Evolutionary conservation across 1,140 invertebrate species (phyloP), one percentile per base, ranked within the genome.

Genomic region (Pseudobourletiella spinata): DNA sequence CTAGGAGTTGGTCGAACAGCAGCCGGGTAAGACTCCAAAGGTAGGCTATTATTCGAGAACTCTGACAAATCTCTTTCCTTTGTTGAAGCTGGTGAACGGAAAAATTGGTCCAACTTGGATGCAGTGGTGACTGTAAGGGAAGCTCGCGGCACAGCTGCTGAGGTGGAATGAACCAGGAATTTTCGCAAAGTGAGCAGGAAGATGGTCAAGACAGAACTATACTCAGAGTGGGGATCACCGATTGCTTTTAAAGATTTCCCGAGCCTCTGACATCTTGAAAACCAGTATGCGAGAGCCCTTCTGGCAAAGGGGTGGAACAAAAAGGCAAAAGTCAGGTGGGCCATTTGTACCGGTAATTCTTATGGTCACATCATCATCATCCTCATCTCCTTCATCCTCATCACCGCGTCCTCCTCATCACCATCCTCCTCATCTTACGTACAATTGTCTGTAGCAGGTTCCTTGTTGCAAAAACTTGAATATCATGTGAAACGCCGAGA

Each of bases 191-290:
- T 32, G 11, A 56, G 14, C 26, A 43, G 55, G 25, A 22, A 4
- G 28, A 24, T 43, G 32, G 39, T 22, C 35, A 57, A 57, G 4
- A 43, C 4, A 42, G 28, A 44, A 42, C 32, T 57, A 14, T 25
- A 43, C 2, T 2, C 16, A 20, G 14, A 57, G n/a, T 28, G 2
- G 24, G 14, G 8, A 57, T 43, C 44, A 57, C 18, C 32, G 32
- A 57, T 43, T 57, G 32, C 39, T 57, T 57, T 57, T 43, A 43
- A 42, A 57, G 55, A 57, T 24, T 57, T 42, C 44, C 35, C 55
- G 18, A 35, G 52, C 28, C 52, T 39, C 4, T 57, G 55, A 57
- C 35, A 57, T 43, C 16, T n/a, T 43, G 8, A 57, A 57, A 57
- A 55, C 52, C 29, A 35, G 52, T 55, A 55, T 39, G 25, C 14